Percentiles rank a stretch among this genome's conserved stretches.
Evolutionary conservation across 2,113 vertebrate species (phyloP).

Genomic region (Pseudopipra pipra): DNA sequence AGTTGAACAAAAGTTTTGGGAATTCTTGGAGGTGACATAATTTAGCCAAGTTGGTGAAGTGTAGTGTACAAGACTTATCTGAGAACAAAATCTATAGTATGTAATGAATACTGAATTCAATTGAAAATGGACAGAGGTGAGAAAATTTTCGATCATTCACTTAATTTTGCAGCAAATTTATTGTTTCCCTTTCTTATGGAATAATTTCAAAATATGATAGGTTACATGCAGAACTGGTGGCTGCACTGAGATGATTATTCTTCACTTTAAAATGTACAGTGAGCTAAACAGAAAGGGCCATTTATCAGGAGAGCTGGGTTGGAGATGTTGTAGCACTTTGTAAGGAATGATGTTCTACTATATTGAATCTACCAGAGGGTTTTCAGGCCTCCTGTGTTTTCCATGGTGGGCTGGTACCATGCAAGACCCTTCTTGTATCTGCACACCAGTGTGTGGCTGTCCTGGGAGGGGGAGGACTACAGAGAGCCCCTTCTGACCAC

Average conservation of each 20-base stretch:
- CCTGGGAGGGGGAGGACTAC: background rate
- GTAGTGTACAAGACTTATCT: background rate
- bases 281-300: background rate
- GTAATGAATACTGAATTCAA: background rate
- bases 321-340: background rate
- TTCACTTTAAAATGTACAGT: background rate
- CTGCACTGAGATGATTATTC: background rate
- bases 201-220: background rate
- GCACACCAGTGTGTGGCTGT: background rate
- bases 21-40: background rate
- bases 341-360: background rate
- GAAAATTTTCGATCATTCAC: background rate
- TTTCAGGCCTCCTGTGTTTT: background rate
- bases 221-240: background rate
- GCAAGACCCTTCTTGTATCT: background rate
- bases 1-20: background rate
- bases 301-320: background rate
- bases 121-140: background rate
- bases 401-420: fast-evolving
- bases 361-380: background rate
- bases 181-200: background rate
- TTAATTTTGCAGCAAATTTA: background rate
- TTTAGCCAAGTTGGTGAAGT: background rate
- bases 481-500: background rate
- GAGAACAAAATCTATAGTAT: background rate